Evolutionary conservation across 64 coral and sea anemone genomes (phyloP).

Genomic region (Montipora foliosa): DNA sequence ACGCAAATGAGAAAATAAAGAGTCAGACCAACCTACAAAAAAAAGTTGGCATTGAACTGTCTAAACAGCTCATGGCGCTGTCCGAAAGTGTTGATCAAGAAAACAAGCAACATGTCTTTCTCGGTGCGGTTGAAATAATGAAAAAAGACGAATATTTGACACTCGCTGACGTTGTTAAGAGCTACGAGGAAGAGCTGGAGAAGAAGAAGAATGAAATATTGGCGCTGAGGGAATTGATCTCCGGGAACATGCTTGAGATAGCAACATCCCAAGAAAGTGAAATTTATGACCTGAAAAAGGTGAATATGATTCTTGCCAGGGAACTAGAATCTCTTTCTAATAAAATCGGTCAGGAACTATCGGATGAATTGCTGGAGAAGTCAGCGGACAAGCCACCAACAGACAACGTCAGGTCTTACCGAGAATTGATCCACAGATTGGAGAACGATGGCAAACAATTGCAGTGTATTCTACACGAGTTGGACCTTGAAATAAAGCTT

Average conservation of each 20-base stretch:
- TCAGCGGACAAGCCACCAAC: background rate
- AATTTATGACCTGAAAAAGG: conserved; percentile 32
- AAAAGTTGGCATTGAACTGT: conserved; percentile 50
- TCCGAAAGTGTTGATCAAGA: background rate
- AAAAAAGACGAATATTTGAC: conserved; percentile 26
- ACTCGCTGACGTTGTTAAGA: conserved; percentile 49
- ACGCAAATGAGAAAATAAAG: background rate
- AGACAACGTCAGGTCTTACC: background rate
- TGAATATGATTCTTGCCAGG: conserved; percentile 24
- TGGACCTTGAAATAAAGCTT: background rate
- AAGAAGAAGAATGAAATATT: conserved; percentile 23
- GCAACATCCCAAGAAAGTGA: conserved; percentile 32
- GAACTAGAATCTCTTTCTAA: conserved; percentile 38
- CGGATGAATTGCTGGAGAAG: conserved; percentile 15
- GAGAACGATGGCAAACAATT: background rate
- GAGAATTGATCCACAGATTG: background rate
- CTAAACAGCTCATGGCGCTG: conserved; percentile 19
- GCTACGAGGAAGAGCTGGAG: conserved; percentile 59
- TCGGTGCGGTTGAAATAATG: background rate
- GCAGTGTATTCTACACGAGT: background rate
- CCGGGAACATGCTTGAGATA: conserved; percentile 1
- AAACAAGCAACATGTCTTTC: background rate
- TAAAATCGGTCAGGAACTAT: conserved; percentile 60
- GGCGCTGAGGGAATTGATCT: conserved; percentile 37
- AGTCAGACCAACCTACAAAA: conserved; percentile 18